Evolutionary conservation across 1,140 invertebrate species (phyloP).

Genomic region (Dolichoris vasculosae): DNA sequence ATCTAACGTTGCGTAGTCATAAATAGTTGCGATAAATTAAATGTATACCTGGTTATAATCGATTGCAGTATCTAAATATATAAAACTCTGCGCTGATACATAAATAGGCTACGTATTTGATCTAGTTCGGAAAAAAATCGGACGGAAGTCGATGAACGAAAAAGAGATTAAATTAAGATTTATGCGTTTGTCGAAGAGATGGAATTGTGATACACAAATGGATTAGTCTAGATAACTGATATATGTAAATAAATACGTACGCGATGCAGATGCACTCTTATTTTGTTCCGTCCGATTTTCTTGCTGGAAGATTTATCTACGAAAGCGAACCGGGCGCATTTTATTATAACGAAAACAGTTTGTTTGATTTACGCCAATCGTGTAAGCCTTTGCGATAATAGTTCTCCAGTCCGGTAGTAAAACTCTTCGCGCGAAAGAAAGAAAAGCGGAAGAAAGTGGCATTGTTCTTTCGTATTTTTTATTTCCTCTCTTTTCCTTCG

Average conservation of each 20-base stretch:
- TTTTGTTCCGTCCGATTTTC: background rate
- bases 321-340: background rate
- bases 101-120: background rate
- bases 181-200: background rate
- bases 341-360: background rate
- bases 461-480: background rate
- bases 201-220: background rate
- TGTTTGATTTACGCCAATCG: background rate
- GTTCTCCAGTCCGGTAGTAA: background rate
- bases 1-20: background rate
- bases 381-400: background rate
- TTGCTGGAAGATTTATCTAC: background rate
- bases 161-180: background rate
- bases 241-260: background rate
- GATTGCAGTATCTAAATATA: constrained; percentile 3
- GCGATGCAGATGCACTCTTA: background rate
- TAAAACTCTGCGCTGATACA: constrained; percentile 20
- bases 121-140: background rate
- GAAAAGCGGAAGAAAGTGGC: background rate
- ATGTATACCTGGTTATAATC: constrained; percentile 1
- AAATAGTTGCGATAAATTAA: constrained; percentile 9
- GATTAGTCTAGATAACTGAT: background rate
- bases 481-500: no score
- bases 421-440: background rate
- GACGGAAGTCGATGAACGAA: background rate